phyloP scores from a whole-genome alignment of 2,888 invertebrate genomes.

The Nymphalis polychloros region DNA sequence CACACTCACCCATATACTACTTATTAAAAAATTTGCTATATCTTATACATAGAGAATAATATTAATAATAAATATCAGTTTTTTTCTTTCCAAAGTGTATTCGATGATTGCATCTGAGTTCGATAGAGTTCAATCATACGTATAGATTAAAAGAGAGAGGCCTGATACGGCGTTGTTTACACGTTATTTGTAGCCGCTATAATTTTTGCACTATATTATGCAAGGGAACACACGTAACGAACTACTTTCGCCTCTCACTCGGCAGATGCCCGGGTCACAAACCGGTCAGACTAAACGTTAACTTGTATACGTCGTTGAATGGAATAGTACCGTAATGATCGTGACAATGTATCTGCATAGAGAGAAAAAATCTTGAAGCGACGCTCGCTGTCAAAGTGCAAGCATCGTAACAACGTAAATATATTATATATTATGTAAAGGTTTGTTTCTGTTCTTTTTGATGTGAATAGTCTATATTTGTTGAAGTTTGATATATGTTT shows the following conservation, averaged over 20 bases:
- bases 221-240: constrained; percentile 48
- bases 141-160: constrained; percentile 31
- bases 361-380: not conserved
- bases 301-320: constrained; percentile 34
- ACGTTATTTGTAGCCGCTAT: constrained; percentile 29
- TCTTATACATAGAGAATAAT: no score
- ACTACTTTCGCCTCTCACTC: constrained; percentile 66
- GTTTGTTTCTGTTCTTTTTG: not conserved
- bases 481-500: no score
- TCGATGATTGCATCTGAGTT: no score
- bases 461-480: no score
- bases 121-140: not conserved
- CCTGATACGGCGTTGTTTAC: constrained; percentile 31
- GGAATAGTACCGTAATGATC: constrained; percentile 33
- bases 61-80: no score
- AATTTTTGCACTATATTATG: constrained; percentile 52
- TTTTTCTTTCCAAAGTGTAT: no score
- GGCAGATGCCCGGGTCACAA: constrained; percentile 53
- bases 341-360: constrained; percentile 20
- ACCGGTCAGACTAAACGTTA: constrained; percentile 42
- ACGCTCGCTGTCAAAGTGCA: not conserved
- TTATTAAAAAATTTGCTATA: no score
- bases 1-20: no score
- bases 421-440: not conserved
- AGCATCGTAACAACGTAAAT: not conserved